Percentiles rank a stretch among this genome's conserved stretches.
These are phyloP conservation scores for Crypturellus tataupa DNA, from an alignment of 2,797 vertebrate species.

Conservation along the genomic window DNA sequence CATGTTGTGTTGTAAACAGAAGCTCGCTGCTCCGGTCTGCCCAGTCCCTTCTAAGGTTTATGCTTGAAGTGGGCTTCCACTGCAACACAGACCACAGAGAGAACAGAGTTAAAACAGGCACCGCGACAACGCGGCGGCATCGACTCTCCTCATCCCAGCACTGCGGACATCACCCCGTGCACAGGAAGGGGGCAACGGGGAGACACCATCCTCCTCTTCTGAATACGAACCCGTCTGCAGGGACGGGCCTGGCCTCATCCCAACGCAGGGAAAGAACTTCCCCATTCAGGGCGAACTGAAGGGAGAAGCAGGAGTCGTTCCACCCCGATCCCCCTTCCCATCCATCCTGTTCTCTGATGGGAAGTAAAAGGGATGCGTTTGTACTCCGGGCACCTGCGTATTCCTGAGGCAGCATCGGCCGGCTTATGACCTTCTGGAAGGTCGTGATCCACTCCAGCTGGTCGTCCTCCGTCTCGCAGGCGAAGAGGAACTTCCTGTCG, in stretches of 20 bases:
- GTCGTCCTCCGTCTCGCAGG: conserved; percentile 92
- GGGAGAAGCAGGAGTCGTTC: fast-evolving
- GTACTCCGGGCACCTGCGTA: conserved; percentile 87
- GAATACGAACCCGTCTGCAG: fast-evolving
- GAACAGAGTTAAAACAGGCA: neutral
- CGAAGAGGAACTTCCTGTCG: conserved; percentile 93
- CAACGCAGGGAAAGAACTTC: fast-evolving
- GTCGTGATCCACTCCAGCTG: conserved; percentile 93
- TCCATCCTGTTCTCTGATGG: neutral
- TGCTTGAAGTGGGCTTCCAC: conserved; percentile 99
- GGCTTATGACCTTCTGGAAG: conserved; percentile 92
- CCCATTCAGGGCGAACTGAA: fast-evolving
- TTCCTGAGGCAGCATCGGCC: conserved; percentile 97
- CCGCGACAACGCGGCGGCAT: neutral
- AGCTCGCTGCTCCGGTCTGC: conserved; percentile 56
- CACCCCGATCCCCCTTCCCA: neutral
- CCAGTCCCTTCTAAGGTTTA: conserved; percentile 87
- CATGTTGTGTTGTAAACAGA: conserved; percentile 76
- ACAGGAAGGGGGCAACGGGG: neutral
- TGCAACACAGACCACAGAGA: conserved; percentile 70
- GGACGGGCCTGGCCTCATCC: neutral
- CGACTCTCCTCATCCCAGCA: neutral
- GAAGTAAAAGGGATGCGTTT: fast-evolving
- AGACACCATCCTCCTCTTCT: neutral
- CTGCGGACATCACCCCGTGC: fast-evolving